phyloP scores from a whole-genome alignment of 2,888 invertebrate genomes.

The Desoria tigrina region DNA sequence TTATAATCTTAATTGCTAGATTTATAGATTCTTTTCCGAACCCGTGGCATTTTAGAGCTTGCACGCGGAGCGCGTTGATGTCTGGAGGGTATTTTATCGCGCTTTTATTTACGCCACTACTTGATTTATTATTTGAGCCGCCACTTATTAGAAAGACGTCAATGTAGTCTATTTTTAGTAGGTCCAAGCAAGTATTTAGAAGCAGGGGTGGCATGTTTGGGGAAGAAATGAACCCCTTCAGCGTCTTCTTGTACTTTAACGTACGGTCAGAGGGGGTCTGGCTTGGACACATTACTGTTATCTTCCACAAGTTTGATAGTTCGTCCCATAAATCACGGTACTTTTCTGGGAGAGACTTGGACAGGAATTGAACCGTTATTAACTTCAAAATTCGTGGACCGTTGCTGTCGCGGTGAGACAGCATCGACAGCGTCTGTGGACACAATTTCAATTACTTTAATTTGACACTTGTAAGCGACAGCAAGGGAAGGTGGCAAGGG shows the following conservation, averaged over 20 bases:
- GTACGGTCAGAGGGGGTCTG: background rate
- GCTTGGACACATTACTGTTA: background rate
- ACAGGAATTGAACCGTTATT: background rate
- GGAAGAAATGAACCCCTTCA: too few species aligned
- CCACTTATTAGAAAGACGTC: too few species aligned
- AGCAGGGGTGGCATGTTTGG: background rate
- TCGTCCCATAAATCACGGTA: background rate
- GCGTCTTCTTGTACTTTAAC: too few species aligned
- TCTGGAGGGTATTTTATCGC: background rate
- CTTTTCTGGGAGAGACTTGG: background rate
- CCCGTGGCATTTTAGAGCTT: background rate
- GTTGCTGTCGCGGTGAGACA: background rate
- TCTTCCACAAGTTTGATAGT: background rate
- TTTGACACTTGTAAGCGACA: too few species aligned
- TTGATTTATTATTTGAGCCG: background rate
- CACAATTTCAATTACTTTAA: background rate
- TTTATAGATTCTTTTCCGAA: background rate
- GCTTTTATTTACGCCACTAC: too few species aligned
- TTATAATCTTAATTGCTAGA: background rate
- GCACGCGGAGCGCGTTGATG: background rate
- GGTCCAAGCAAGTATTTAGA: background rate
- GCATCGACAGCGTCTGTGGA: background rate
- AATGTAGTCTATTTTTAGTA: background rate
- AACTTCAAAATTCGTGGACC: background rate
- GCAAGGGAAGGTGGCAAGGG: too few species aligned